Base-by-base conservation (phyloP, 1,140 invertebrate genomes). In the Atta cephalotes region DNA sequence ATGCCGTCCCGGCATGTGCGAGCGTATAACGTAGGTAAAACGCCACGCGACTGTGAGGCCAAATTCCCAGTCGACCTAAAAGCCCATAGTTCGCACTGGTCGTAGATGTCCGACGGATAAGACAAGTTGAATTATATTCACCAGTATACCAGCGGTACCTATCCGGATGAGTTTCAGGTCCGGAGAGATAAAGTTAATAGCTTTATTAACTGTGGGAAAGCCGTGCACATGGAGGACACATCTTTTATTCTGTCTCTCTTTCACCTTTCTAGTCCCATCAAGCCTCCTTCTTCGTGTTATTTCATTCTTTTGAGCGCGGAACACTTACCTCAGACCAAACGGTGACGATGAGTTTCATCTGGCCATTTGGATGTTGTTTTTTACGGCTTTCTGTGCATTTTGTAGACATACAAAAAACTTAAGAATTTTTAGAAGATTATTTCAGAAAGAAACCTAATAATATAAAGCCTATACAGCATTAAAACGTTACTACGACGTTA, bases 191-290 rank as follows among this genome's bases (percentile, higher is more conserved):
- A 94, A 94, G 93, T 95, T 94, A 94, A 95, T 95, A 94, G 93
- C 93, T 95, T 94, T 94, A 95, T 94, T 94, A 92, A 93, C 92
- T 95, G 94, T 95, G 94, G 94, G 94, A 95, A 95, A 91, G 82
- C 70, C 56, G 82, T 65, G 65, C 80, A 39, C 79, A 72, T 63
- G 49, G 45, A 68, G 85, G 87, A 85, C 72, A 60, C 82, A 63
- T 77, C 74, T 79, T 16, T 79, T 74, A 56, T 31, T 56, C 62
- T 21, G 16, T 66, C 62, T 66, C 58, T 16, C 14, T 51, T 51
- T 14, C 49, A 18, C 53, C 16, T 18, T 7, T 5, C 14, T 9
- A 31, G 16, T 35, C 56, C 60, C 14, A 16, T 31, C 18, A 21
- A 56, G 58, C n/a, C 9, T 53, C 14, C 28, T 25, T 25, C 60